A percentile compares a stretch with the other conserved stretches of the same genome.
These are phyloP conservation scores for Laothoe populi DNA, from an alignment of 2,888 invertebrate genomes.

Conservation along the genomic window DNA sequence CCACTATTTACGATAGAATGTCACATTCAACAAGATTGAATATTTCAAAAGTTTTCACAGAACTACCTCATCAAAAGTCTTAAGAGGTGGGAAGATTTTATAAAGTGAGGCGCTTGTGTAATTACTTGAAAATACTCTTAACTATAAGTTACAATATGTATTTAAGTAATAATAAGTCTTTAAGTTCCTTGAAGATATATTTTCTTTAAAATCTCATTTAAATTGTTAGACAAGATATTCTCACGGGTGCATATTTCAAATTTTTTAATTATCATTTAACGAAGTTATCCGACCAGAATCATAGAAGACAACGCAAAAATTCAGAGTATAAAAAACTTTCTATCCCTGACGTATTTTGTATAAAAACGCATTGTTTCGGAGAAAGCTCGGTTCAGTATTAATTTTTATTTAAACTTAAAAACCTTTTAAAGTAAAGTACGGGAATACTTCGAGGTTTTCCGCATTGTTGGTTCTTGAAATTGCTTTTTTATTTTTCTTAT, in stretches of 20 bases:
- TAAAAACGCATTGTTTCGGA: conserved; percentile 12
- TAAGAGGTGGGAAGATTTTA: no score
- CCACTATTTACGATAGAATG: no score
- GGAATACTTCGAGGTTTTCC: neutral
- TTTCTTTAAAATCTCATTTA: no score
- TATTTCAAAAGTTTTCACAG: no score
- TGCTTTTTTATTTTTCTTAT: neutral
- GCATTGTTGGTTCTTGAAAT: neutral
- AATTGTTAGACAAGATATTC: no score
- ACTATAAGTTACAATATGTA: no score
- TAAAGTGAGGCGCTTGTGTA: no score
- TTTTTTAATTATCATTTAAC: conserved; percentile 2
- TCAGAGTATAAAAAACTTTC: conserved; percentile 6
- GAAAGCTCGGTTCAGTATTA: conserved; percentile 1
- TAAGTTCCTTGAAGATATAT: no score
- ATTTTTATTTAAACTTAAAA: conserved; percentile 3
- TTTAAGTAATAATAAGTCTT: no score
- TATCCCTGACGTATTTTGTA: conserved; percentile 5
- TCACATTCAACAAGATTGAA: no score
- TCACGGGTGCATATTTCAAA: neutral
- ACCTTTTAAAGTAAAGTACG: neutral
- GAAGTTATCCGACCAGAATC: neutral
- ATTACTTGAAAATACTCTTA: no score
- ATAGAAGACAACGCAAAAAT: neutral
- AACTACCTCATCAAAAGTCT: no score